These are phyloP conservation scores for Cephus runcator DNA, from an alignment of 2,888 invertebrate genomes.

Conservation along the genomic window DNA sequence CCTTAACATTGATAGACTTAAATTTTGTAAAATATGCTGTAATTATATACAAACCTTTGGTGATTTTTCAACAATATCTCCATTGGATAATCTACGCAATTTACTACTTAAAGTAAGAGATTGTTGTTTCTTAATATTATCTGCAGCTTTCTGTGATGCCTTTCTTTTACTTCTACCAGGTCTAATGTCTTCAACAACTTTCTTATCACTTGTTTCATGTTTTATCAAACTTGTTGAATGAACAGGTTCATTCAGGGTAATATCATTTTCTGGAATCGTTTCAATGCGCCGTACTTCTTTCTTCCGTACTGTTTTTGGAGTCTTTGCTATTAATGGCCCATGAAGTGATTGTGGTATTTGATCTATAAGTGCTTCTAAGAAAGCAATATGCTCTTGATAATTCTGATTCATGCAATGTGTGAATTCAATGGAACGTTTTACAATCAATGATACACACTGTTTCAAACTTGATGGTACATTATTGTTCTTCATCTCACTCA, in stretches of 20 bases:
- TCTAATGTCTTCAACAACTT: slow-evolving; percentile 6
- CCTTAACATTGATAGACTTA: background rate
- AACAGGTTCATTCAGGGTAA: slow-evolving; percentile 17
- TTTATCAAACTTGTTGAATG: background rate
- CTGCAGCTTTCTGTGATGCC: slow-evolving; percentile 50
- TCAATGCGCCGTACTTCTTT: slow-evolving; percentile 43
- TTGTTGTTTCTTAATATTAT: slow-evolving; percentile 49
- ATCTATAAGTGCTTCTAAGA: slow-evolving; percentile 28
- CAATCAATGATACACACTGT: background rate
- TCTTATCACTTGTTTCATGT: slow-evolving; percentile 8
- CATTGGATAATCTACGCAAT: slow-evolving; percentile 35
- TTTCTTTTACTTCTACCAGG: slow-evolving; percentile 37
- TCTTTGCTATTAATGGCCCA: slow-evolving; percentile 50
- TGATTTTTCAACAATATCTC: slow-evolving; percentile 6
- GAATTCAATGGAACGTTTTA: background rate
- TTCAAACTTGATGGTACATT: background rate
- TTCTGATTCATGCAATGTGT: background rate
- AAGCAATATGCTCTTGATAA: background rate
- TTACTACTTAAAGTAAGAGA: slow-evolving; percentile 31
- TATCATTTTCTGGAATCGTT: slow-evolving; percentile 54
- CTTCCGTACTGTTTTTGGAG: slow-evolving; percentile 48
- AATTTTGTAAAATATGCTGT: background rate
- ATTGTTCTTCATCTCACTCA: background rate
- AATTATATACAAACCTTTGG: slow-evolving; percentile 28
- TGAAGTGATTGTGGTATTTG: slow-evolving; percentile 42